These are phyloP conservation scores for Porites lobata DNA, from an alignment of 92 coral and sea anemone genomes.

Conservation along the genomic window DNA sequence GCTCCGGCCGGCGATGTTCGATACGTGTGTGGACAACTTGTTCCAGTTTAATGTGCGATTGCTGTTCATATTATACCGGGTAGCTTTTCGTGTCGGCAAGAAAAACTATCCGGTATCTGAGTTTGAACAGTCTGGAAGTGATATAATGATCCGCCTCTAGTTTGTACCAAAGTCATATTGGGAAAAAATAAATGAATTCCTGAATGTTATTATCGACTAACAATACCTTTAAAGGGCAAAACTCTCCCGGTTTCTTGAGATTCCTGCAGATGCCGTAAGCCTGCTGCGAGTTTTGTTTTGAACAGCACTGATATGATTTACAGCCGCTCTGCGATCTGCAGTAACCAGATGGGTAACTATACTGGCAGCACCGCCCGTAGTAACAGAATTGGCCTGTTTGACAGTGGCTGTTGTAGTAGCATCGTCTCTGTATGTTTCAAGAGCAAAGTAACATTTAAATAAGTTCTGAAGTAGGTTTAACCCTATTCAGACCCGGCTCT, in stretches of 20 bases:
- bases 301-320: conserved; percentile 11
- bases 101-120: too few species aligned
- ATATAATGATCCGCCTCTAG: too few species aligned
- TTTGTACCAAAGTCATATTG: too few species aligned
- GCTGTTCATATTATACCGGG: too few species aligned
- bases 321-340: conserved; percentile 14
- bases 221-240: conserved; percentile 4
- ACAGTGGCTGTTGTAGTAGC: conserved; percentile 2
- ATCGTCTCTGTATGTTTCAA: neutral
- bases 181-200: neutral
- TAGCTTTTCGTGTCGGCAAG: too few species aligned
- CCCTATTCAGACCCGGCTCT: too few species aligned
- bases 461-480: too few species aligned
- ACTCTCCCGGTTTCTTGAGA: conserved; percentile 26
- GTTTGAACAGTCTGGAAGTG: too few species aligned
- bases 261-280: neutral
- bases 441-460: neutral
- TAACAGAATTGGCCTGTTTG: conserved; percentile 1
- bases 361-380: neutral
- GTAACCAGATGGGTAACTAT: neutral
- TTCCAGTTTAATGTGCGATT: too few species aligned
- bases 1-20: too few species aligned
- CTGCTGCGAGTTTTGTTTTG: neutral
- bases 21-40: too few species aligned
- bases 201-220: too few species aligned